A percentile compares a stretch with the other conserved stretches of the same genome.
Conservation (phyloP, 1,140 invertebrate species). For the Diprion similis region DNA sequence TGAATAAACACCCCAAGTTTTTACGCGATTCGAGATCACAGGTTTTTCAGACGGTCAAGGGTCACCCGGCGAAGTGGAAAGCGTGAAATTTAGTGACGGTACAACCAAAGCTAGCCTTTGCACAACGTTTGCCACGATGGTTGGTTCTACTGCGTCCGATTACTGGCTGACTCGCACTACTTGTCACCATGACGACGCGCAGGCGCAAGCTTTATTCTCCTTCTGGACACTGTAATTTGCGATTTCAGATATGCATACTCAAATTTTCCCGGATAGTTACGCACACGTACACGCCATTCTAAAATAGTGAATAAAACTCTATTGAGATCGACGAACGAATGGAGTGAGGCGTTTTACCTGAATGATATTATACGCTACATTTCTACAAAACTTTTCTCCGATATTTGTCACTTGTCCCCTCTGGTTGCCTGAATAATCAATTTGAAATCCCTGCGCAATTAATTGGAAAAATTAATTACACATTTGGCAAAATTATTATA, state of each 20-base stretch:
- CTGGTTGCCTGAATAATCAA: too few species aligned
- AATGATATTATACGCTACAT: neutral
- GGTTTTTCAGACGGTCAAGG: too few species aligned
- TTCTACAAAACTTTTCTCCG: too few species aligned
- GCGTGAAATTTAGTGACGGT: neutral
- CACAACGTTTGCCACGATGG: neutral
- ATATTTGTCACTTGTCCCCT: too few species aligned
- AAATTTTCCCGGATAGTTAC: neutral
- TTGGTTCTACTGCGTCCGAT: neutral
- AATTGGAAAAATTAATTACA: too few species aligned
- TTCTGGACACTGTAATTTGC: too few species aligned
- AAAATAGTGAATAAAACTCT: too few species aligned
- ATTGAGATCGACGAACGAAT: neutral
- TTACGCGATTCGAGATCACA: too few species aligned
- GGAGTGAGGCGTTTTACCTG: neutral
- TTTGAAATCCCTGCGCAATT: too few species aligned
- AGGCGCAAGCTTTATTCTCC: neutral
- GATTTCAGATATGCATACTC: neutral
- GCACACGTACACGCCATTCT: neutral
- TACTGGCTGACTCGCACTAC: neutral
- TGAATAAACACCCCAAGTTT: too few species aligned
- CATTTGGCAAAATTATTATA: too few species aligned
- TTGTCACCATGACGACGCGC: constrained; percentile 17
- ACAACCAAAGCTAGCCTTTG: neutral
- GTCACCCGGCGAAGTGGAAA: neutral